A percentile compares a stretch with the other conserved stretches of the same genome.
Evolutionary conservation across 2,797 vertebrate species (phyloP).

Genomic region (Ctenopoma multispine): DNA sequence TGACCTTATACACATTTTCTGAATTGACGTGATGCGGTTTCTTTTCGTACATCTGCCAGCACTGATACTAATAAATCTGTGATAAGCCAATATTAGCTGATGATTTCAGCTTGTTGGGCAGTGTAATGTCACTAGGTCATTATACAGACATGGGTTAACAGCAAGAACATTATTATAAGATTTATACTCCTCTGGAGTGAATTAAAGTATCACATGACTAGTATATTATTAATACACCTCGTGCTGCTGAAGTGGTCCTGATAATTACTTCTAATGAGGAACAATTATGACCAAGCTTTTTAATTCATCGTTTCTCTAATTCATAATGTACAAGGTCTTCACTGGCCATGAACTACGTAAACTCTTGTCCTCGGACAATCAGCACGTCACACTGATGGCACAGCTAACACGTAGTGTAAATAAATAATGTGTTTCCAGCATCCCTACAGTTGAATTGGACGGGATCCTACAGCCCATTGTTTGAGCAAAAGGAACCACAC

Average conservation of each 20-base stretch:
- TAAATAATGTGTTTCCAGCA: conserved; percentile 56
- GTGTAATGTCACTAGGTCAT: conserved; percentile 5
- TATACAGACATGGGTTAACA: neutral
- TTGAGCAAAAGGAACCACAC: conserved; percentile 28
- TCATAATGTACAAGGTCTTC: conserved; percentile 2
- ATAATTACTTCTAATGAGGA: conserved; percentile 6
- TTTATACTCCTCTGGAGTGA: neutral
- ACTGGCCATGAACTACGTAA: conserved; percentile 4
- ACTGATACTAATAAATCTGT: neutral
- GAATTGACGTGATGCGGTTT: neutral
- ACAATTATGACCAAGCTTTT: conserved; percentile 2
- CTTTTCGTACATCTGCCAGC: neutral
- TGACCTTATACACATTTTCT: neutral
- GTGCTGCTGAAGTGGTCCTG: neutral
- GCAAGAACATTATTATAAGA: neutral
- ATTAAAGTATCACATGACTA: conserved; percentile 1
- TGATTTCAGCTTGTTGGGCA: neutral
- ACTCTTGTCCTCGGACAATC: conserved; percentile 23
- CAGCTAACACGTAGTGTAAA: conserved; percentile 37
- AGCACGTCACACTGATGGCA: conserved; percentile 12
- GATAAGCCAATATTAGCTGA: neutral
- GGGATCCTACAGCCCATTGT: conserved; percentile 58
- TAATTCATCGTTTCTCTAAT: neutral
- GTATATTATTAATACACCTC: neutral
- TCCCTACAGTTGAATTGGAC: conserved; percentile 36